phyloP scores from a whole-genome alignment of 1,140 invertebrate species.

The Trachelipus rathkii region DNA sequence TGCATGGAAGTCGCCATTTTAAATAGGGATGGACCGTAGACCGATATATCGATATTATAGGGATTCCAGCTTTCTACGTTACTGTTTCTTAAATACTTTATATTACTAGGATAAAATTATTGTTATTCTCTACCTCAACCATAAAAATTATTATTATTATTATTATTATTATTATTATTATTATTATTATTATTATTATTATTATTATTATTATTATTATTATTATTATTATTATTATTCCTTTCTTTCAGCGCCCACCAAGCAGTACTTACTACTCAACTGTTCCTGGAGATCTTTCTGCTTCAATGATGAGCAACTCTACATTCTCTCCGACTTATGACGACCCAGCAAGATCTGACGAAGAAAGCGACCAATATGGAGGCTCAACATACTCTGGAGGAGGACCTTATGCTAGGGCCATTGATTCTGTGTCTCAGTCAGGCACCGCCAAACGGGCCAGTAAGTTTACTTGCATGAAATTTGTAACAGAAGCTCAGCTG shows the following conservation, averaged over 20 bases:
- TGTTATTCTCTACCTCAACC: no score
- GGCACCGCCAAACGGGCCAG: conserved; percentile 45
- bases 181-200: no score
- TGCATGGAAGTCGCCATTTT: no score
- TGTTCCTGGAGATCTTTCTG: conserved; percentile 42
- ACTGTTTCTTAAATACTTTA: no score
- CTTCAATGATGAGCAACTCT: conserved; percentile 39
- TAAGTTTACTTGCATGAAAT: conserved; percentile 26
- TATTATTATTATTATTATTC: no score
- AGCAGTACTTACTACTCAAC: conserved; percentile 45
- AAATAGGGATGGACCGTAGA: no score
- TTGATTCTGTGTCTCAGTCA: conserved; percentile 44
- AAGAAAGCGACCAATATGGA: conserved; percentile 44
- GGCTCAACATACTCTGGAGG: conserved; percentile 45
- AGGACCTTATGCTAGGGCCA: conserved; percentile 44
- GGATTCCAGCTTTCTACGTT: no score
- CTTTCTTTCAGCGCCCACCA: conserved; percentile 34
- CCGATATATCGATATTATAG: no score
- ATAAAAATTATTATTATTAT: neutral
- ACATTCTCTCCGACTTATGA: conserved; percentile 44
- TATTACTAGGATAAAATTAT: no score
- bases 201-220: no score
- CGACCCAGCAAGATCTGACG: conserved; percentile 45
- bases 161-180: conserved; percentile 11
- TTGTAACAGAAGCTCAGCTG: no score